Conservation (phyloP, 1,140 invertebrate species). For the Matsumurasca onukii region DNA sequence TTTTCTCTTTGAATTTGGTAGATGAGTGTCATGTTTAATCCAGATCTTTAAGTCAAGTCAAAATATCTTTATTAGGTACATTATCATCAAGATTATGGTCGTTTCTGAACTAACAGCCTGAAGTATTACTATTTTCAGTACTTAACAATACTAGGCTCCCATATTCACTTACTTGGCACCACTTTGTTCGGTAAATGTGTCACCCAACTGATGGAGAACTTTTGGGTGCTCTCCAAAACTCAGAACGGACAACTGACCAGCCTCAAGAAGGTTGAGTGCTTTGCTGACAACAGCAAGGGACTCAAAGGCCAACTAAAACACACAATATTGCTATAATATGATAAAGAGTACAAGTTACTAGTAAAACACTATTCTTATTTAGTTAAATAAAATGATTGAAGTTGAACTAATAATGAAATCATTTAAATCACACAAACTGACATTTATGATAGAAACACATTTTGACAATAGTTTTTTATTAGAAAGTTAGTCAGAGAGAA, state of each 20-base stretch:
- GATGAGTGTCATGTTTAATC: no score
- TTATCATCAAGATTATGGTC: no score
- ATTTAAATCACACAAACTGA: no score
- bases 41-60: no score
- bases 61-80: no score
- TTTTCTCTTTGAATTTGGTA: no score
- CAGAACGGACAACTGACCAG: constrained; percentile 86
- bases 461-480: no score
- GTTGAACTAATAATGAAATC: background rate
- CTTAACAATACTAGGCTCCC: no score
- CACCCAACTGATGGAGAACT: constrained; percentile 81
- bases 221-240: constrained; percentile 89
- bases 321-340: constrained; percentile 25
- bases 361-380: background rate
- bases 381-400: background rate
- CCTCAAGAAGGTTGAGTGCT: constrained; percentile 90
- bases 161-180: constrained; percentile 69
- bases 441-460: no score
- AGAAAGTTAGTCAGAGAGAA: no score
- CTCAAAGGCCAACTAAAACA: constrained; percentile 80
- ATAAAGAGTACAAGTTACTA: background rate
- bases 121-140: no score
- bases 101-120: no score
- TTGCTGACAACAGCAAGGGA: constrained; percentile 90
- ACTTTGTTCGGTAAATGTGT: constrained; percentile 80